phyloP scores from a whole-genome alignment of 2,888 invertebrate genomes.

The Tinea pellionella region DNA sequence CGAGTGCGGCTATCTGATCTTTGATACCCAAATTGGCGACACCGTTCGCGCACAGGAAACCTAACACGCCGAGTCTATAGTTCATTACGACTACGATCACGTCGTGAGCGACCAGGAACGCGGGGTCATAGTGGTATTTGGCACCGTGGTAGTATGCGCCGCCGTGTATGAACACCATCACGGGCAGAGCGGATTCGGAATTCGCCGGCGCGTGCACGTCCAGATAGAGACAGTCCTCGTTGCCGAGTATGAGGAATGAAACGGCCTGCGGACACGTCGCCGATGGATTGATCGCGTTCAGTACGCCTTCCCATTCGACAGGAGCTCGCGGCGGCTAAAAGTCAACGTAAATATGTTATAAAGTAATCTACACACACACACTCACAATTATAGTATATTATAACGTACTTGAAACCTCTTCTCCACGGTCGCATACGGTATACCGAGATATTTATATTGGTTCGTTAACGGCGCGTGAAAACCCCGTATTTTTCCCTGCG shows the following conservation, averaged over 20 bases:
- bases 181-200: conserved; percentile 30
- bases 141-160: conserved; percentile 55
- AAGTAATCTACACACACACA: too few species aligned
- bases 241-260: conserved; percentile 31
- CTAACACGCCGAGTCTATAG: conserved; percentile 49
- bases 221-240: conserved; percentile 47
- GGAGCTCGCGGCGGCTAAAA: conserved; percentile 40
- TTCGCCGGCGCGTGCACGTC: conserved; percentile 34
- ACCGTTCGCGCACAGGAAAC: conserved; percentile 48
- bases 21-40: conserved; percentile 51
- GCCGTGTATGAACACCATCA: conserved; percentile 52
- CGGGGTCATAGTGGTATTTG: conserved; percentile 51
- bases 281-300: conserved; percentile 34
- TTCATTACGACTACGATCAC: conserved; percentile 44
- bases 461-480: conserved; percentile 32
- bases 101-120: conserved; percentile 47
- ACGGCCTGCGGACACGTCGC: conserved; percentile 41
- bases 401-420: conserved; percentile 46
- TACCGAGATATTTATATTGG: conserved; percentile 47
- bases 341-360: too few species aligned
- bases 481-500: conserved; percentile 44
- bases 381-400: too few species aligned
- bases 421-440: conserved; percentile 44
- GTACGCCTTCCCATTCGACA: conserved; percentile 37
- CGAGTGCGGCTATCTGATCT: conserved; percentile 52